Evolutionary conservation across 2,797 vertebrate species (phyloP), one percentile per base, ranked within the genome.

Genomic region (Ctenopoma multispine): DNA sequence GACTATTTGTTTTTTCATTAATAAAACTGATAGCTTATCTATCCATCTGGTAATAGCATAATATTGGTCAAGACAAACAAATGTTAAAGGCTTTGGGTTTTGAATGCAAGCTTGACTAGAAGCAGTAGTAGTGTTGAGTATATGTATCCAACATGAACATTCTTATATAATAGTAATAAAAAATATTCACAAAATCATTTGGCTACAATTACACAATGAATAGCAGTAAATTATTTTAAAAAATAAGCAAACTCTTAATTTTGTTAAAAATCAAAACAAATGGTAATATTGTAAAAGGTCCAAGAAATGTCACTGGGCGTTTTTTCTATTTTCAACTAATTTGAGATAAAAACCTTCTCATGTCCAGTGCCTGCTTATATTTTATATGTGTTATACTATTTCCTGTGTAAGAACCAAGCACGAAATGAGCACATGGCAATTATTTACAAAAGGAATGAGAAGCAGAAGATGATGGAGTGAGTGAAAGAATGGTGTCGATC

Each of bases 401-500:
- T 1, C 13, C 21, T 24, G 51, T 40, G 38, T 14, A 8, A 59
- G 29, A 63, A 43, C 18, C 3, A 5, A 73, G 24, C 7, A 31
- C 47, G 1, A 73, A 62, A 68, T 48, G 59, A 67, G 69, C 63
- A 73, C 38, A 64, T 69, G 68, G 73, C 27, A 73, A 3, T 71
- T 59, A 67, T 80, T 83, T 63, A 62, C 40, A n/a, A 36, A 41
- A 49, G 51, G 23, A 77, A 77, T 71, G 69, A 70, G 46, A 57
- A 17, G 21, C 46, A 73, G 58, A 50, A 49, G 63, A 72, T 58
- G 75, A 84, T 31, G 27, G 60, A 61, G 18, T 44, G 20, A 55
- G 34, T 11, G 59, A 48, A 14, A 41, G 56, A 58, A 34, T 17
- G 23, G 21, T 27, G 61, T 21, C 24, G 47, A 63, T 15, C 20